Conservation (phyloP, 2,888 invertebrate species). For the Melanotus villosus region DNA sequence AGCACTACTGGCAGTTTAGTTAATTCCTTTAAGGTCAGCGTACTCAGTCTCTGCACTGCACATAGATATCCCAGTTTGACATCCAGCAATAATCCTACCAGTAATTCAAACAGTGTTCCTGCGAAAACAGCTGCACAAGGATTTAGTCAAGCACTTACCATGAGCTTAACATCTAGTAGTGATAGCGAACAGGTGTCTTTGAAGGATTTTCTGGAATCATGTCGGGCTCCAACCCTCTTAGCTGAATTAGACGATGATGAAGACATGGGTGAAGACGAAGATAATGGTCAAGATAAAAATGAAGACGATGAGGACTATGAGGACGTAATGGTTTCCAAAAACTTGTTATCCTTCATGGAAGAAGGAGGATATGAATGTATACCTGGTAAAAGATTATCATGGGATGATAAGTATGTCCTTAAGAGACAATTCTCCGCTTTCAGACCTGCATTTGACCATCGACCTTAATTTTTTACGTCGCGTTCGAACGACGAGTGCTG, state of each 20-base stretch:
- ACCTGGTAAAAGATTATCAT: constrained; percentile 83
- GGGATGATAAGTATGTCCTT: constrained; percentile 98
- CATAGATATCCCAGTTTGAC: constrained; percentile 97
- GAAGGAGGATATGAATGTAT: constrained; percentile 78
- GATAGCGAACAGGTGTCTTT: constrained; percentile 89
- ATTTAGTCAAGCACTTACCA: constrained; percentile 90
- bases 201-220: constrained; percentile 95
- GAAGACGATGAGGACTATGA: constrained; percentile 94
- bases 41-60: no score
- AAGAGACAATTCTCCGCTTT: constrained; percentile 97
- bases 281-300: constrained; percentile 94
- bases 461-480: no score
- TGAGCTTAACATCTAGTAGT: constrained; percentile 95
- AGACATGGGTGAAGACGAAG: constrained; percentile 89
- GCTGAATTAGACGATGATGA: constrained; percentile 94
- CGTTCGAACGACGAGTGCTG: no score
- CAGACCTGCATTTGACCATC: constrained; percentile 99
- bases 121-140: constrained; percentile 72
- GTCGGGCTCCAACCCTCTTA: constrained; percentile 86
- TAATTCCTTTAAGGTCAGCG: no score
- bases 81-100: constrained; percentile 72
- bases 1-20: no score
- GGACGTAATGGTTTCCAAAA: constrained; percentile 83
- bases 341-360: constrained; percentile 86
- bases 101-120: constrained; percentile 66